Conservation (phyloP, 2,797 vertebrate genomes). For the Sylvilagus floridanus region DNA sequence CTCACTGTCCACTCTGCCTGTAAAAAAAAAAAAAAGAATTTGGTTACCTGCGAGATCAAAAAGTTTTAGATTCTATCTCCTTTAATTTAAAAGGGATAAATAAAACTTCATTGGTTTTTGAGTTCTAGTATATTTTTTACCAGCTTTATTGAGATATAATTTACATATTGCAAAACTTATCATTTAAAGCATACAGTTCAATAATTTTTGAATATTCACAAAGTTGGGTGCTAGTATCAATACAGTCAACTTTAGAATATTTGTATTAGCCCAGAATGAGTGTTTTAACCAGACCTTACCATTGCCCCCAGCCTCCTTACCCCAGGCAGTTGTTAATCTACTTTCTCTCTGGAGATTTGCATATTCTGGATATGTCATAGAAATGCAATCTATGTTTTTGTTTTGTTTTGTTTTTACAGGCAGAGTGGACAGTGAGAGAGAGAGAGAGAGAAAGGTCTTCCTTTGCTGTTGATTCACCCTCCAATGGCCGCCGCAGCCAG, state of each 20-base stretch:
- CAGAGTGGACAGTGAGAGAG: too few species aligned
- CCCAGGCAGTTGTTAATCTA: background rate
- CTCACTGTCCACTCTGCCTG: too few species aligned
- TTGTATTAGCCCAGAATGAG: background rate
- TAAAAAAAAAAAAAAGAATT: too few species aligned
- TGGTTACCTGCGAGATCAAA: conserved; percentile 2
- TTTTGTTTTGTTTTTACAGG: too few species aligned
- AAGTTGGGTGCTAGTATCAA: background rate
- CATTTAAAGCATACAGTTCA: background rate
- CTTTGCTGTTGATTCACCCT: too few species aligned
- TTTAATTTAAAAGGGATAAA: conserved; percentile 51
- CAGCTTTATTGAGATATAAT: conserved; percentile 46
- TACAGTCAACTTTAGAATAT: conserved; percentile 38
- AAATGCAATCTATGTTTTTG: background rate
- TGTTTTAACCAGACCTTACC: background rate
- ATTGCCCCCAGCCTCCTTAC: background rate
- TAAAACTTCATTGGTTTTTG: conserved; percentile 36
- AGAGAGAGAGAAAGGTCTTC: too few species aligned
- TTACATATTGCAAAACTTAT: conserved; percentile 19
- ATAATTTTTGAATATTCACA: conserved; percentile 23
- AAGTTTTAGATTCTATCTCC: conserved; percentile 4
- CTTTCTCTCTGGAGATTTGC: conserved; percentile 32
- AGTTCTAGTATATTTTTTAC: conserved; percentile 28
- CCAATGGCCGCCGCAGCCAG: too few species aligned
- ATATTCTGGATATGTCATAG: background rate